Evolutionary conservation across 2,113 vertebrate genomes (phyloP), one percentile per base, ranked within the genome.

Genomic region (Phasianus colchicus): DNA sequence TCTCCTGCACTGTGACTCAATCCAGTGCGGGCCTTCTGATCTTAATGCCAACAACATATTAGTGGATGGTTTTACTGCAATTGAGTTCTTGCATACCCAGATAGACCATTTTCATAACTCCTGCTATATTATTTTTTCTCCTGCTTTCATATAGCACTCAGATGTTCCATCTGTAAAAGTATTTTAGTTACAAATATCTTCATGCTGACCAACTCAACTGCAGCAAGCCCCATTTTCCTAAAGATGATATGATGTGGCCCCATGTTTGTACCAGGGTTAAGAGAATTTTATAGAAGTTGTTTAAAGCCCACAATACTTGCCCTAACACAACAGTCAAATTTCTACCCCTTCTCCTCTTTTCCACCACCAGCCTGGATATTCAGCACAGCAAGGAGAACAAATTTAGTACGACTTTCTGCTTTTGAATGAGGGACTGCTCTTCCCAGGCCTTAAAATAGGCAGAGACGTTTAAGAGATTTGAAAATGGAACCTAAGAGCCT

Each of bases 401-500:
- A 77, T 93, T 94, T 85, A 75, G 27, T 43, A 63, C 6, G 3
- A 58, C n/a, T 16, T 80, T 81, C 43, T 82, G 29, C 58, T 42
- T 55, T 74, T 79, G 48, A 83, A 67, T 17, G 30, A 81, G n/a
- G 15, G 30, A 18, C 64, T 57, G 52, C 43, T 76, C 57, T 86
- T 84, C 69, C 25, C 48, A 76, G 48, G 36, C 63, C 86, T 79
- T 88, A 93, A 93, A 94, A 96, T 82, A 94, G 83, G 48, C 45
- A 72, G 29, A 67, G 21, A 60, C 16, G 82, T 86, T 66, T 24
- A 42, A 76, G 30, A 84, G 48, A 29, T 83, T 94, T 76, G 30
- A 87, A 92, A 93, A 85, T 70, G 83, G 84, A 90, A 75, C 71
- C 84, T 42, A n/a, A 57, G 48, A 70, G 13, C 63, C 74, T 89